phyloP scores from a whole-genome alignment of 2,888 invertebrate genomes.

The Unio delphinus region DNA sequence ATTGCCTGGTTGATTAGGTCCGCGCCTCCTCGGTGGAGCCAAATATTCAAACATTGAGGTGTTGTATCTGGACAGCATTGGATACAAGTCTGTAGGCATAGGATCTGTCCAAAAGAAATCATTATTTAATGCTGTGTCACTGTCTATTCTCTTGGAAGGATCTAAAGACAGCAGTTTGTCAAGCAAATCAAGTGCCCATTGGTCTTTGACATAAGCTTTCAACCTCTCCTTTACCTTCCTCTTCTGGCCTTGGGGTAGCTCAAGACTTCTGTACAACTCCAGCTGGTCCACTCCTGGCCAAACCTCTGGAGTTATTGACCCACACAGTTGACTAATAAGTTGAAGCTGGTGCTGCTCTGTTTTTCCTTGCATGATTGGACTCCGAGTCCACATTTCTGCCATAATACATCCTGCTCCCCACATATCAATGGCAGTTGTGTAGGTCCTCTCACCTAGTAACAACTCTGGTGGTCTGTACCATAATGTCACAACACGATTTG shows the following conservation, averaged over 20 bases:
- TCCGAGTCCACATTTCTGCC: conserved; percentile 99
- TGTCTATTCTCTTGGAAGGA: conserved; percentile 88
- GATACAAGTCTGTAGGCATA: conserved; percentile 80
- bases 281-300: conserved; percentile 92
- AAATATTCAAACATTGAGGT: conserved; percentile 97
- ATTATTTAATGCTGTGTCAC: conserved; percentile 94
- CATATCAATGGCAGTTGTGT: conserved; percentile 96
- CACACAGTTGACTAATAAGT: conserved; percentile 95
- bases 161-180: conserved; percentile 93
- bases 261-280: conserved; percentile 80
- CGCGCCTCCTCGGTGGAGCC: conserved; percentile 80
- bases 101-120: conserved; percentile 99
- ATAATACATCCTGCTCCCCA: conserved; percentile 96
- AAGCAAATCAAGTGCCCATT: conserved; percentile 91
- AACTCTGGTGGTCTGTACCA: conserved; percentile 85
- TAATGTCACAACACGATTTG: conserved; percentile 97
- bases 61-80: conserved; percentile 92
- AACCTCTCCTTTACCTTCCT: conserved; percentile 73
- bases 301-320: conserved; percentile 91
- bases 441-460: conserved; percentile 82
- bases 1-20: conserved; percentile 14
- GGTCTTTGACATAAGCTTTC: conserved; percentile 91
- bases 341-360: conserved; percentile 97
- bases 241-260: conserved; percentile 66
- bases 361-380: conserved; percentile 83